Conservation (phyloP, 2,888 invertebrate genomes). For the Lobophora halterata region DNA sequence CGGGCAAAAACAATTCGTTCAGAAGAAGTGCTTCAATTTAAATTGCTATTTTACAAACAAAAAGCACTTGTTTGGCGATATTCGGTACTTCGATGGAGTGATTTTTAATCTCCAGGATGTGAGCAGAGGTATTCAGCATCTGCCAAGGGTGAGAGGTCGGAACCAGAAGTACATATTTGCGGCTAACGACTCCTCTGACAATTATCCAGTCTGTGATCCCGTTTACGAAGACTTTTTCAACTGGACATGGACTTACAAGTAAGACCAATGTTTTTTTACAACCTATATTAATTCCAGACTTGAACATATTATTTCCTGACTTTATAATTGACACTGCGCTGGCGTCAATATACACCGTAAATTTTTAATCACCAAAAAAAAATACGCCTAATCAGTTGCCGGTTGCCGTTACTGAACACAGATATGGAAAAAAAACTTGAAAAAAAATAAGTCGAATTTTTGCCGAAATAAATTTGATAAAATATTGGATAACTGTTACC, state of each 20-base stretch:
- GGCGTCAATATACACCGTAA: no score
- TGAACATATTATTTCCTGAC: neutral
- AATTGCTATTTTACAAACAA: conserved; percentile 64
- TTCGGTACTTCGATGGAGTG: conserved; percentile 60
- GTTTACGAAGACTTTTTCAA: conserved; percentile 62
- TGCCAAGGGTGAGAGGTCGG: conserved; percentile 44
- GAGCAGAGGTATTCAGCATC: conserved; percentile 26
- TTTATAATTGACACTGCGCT: no score
- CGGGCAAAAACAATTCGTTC: conserved; percentile 48
- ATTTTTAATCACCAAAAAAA: no score
- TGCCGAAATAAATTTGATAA: no score
- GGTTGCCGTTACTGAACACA: no score
- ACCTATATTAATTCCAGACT: neutral
- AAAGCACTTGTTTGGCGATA: conserved; percentile 45
- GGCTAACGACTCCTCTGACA: conserved; percentile 60
- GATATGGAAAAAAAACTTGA: no score
- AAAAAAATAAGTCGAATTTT: no score
- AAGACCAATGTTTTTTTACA: conserved; percentile 8
- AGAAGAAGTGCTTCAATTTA: conserved; percentile 40
- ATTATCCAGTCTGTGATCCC: conserved; percentile 55
- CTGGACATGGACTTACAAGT: conserved; percentile 74
- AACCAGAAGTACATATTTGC: conserved; percentile 65
- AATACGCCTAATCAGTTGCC: no score
- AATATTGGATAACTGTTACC: no score
- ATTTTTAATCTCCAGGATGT: conserved; percentile 57